A percentile compares a stretch with the other conserved stretches of the same genome.
These are phyloP conservation scores for Phylloscopus collybita DNA, from an alignment of 2,797 vertebrate species.

Conservation along the genomic window DNA sequence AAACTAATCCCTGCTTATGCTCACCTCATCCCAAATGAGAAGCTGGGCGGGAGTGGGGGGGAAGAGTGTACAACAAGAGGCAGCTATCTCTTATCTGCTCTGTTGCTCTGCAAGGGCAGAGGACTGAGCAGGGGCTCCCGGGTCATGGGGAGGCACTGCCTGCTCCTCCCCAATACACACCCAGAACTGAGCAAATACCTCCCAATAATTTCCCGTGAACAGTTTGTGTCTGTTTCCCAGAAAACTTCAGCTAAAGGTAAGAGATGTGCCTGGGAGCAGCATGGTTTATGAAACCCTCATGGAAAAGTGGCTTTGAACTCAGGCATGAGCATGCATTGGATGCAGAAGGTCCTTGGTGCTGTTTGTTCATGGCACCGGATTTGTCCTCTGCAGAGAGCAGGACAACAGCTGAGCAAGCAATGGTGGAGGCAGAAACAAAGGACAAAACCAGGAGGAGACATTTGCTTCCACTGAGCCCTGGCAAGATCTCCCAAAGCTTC, in stretches of 20 bases:
- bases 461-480: neutral
- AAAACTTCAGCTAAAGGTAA: constrained; percentile 6
- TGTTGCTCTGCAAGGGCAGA: neutral
- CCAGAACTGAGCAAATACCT: neutral
- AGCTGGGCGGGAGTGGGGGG: neutral
- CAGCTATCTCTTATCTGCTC: constrained; percentile 34
- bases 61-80: neutral
- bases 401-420: neutral
- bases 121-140: neutral
- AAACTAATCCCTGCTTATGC: constrained; percentile 58
- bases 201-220: neutral
- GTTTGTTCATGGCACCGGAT: accelerated
- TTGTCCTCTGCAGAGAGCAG: neutral
- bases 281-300: accelerated
- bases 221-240: neutral
- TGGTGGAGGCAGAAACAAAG: neutral
- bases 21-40: constrained; percentile 51
- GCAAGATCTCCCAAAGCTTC: neutral
- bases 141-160: accelerated
- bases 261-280: neutral
- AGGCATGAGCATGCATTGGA: accelerated
- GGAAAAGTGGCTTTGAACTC: neutral
- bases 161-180: neutral
- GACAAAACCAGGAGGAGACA: neutral
- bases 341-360: neutral